A percentile compares a stretch with the other conserved stretches of the same genome.
Conservation (phyloP, 2,888 invertebrate genomes). For the Geophilus truncorum region DNA sequence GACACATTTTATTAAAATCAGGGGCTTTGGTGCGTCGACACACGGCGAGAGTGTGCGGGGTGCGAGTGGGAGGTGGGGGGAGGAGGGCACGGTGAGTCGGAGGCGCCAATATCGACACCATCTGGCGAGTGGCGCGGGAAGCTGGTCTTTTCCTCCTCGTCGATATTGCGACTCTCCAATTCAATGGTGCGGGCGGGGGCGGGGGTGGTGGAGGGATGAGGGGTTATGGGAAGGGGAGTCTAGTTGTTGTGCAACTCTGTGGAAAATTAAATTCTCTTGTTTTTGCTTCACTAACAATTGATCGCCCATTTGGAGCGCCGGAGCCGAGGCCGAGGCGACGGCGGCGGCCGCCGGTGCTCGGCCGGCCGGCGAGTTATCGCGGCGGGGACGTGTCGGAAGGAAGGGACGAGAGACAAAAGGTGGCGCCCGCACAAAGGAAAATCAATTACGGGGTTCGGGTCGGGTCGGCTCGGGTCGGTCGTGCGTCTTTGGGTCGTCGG, state of each 20-base stretch:
- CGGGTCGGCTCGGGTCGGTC: no score
- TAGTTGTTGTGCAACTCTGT: constrained; percentile 33
- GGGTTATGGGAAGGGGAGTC: no score
- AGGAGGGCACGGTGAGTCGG: neutral
- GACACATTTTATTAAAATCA: constrained; percentile 28
- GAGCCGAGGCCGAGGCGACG: no score
- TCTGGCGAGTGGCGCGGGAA: constrained; percentile 28
- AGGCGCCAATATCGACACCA: constrained; percentile 28
- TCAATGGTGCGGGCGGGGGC: neutral
- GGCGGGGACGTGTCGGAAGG: neutral
- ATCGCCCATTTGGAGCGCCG: constrained; percentile 30
- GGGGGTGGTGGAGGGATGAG: no score
- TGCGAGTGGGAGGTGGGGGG: neutral
- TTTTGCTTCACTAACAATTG: constrained; percentile 34
- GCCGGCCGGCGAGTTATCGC: neutral
- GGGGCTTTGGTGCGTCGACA: neutral
- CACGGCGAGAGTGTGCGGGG: neutral
- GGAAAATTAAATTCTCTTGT: constrained; percentile 34
- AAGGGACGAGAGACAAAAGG: neutral
- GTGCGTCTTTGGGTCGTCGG: neutral
- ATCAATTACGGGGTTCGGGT: constrained; percentile 29
- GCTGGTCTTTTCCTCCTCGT: neutral
- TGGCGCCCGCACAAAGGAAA: constrained; percentile 13
- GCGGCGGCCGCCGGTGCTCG: neutral
- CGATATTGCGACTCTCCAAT: constrained; percentile 25